Percentiles rank a stretch among this genome's conserved stretches.
These are phyloP conservation scores for Rhagologus leucostigma DNA, from an alignment of 2,113 vertebrate genomes.

Conservation along the genomic window DNA sequence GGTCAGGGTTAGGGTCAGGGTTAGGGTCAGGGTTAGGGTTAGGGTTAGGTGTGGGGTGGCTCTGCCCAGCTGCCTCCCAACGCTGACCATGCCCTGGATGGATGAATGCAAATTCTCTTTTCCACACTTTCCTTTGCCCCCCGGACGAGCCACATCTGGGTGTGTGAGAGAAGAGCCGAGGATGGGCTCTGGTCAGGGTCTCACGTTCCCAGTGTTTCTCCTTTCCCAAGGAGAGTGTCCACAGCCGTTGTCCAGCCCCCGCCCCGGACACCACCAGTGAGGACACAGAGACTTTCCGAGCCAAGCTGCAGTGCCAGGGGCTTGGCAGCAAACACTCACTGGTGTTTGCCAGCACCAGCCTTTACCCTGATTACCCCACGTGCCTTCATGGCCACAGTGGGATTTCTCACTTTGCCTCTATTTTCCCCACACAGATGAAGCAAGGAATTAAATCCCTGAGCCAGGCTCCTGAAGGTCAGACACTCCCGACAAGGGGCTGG, in stretches of 20 bases:
- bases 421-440: neutral
- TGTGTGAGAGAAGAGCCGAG: neutral
- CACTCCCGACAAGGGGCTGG: neutral
- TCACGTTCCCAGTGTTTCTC: fast-evolving
- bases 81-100: fast-evolving
- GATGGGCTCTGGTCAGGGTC: fast-evolving
- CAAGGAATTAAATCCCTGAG: neutral
- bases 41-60: fast-evolving
- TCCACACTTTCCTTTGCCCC: too few relatives aligned
- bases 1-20: too few relatives aligned
- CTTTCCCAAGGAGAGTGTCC: neutral
- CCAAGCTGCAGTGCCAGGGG: neutral
- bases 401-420: neutral
- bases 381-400: neutral
- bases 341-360: neutral
- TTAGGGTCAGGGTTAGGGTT: too few relatives aligned
- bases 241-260: neutral
- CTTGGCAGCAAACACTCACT: neutral
- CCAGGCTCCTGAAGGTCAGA: neutral
- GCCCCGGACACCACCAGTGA: fast-evolving
- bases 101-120: fast-evolving
- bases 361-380: neutral
- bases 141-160: fast-evolving
- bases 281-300: neutral
- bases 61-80: neutral